These are phyloP conservation scores for Microtus oregoni DNA, from an alignment of 2,113 vertebrate species.

Conservation along the genomic window DNA sequence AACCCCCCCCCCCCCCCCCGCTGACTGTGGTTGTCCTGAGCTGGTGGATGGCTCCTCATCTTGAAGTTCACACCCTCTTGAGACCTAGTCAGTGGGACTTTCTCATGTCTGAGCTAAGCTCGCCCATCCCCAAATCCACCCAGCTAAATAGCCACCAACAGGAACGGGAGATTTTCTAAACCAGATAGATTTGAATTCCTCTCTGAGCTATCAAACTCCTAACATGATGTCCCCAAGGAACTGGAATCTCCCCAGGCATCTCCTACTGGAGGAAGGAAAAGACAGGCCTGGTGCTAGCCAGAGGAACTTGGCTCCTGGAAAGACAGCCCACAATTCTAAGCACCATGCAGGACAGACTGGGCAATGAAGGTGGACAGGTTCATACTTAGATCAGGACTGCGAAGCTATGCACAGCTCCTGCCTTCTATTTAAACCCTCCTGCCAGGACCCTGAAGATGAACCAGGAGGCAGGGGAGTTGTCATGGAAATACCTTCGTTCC, in stretches of 20 bases:
- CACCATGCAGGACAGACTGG: not conserved
- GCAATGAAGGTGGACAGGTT: too few relatives aligned
- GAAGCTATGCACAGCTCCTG: too few relatives aligned
- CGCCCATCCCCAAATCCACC: not conserved
- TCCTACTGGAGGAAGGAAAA: not conserved
- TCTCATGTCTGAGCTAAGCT: not conserved
- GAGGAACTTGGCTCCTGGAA: not conserved
- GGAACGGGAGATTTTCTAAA: not conserved
- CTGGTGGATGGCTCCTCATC: not conserved
- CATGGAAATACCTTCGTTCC: not conserved
- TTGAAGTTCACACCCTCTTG: accelerated
- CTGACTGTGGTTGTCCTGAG: not conserved
- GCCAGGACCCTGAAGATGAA: not conserved
- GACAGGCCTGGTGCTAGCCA: too few relatives aligned
- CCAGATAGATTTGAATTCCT: not conserved
- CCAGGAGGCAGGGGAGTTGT: not conserved
- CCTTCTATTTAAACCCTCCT: not conserved
- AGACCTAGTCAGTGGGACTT: accelerated
- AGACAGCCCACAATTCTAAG: too few relatives aligned
- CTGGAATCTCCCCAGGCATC: not conserved
- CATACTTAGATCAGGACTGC: not conserved
- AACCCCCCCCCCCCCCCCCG: too few relatives aligned
- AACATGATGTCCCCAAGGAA: not conserved
- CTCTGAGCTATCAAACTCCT: not conserved
- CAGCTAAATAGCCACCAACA: not conserved